A percentile compares a stretch with the other conserved stretches of the same genome.
Conservation (phyloP, 2,797 vertebrate genomes). For the Sarcophilus harrisii region DNA sequence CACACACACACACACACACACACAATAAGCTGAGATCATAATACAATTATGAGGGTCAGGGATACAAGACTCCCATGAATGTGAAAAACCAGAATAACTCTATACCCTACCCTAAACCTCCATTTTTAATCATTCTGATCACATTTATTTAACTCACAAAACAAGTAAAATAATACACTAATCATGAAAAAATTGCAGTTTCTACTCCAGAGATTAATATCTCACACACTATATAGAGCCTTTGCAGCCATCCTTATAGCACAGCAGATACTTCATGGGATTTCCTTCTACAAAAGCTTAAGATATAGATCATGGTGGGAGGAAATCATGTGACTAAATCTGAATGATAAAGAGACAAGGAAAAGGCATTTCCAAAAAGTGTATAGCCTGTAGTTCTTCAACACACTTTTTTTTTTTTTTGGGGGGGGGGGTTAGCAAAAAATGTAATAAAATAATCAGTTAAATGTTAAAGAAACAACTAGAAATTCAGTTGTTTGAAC, state of each 20-base stretch:
- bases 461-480: background rate
- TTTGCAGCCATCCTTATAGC: background rate
- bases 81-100: background rate
- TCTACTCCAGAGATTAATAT: background rate
- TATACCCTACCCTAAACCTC: background rate
- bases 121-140: background rate
- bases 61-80: background rate
- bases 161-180: background rate
- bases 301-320: background rate
- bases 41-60: background rate
- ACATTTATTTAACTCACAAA: background rate
- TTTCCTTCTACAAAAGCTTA: background rate
- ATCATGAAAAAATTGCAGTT: background rate
- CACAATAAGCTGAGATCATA: background rate
- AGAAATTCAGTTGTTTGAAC: background rate
- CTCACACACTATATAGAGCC: background rate
- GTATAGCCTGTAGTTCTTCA: background rate
- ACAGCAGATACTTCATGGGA: background rate
- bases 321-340: background rate
- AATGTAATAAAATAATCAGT: background rate
- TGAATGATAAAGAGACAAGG: background rate
- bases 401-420: background rate
- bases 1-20: background rate
- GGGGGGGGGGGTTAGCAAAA: no score
- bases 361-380: background rate